Evolutionary conservation across 1,140 invertebrate genomes (phyloP), one percentile per base, ranked within the genome.

Genomic region (Drosophila busckii): DNA sequence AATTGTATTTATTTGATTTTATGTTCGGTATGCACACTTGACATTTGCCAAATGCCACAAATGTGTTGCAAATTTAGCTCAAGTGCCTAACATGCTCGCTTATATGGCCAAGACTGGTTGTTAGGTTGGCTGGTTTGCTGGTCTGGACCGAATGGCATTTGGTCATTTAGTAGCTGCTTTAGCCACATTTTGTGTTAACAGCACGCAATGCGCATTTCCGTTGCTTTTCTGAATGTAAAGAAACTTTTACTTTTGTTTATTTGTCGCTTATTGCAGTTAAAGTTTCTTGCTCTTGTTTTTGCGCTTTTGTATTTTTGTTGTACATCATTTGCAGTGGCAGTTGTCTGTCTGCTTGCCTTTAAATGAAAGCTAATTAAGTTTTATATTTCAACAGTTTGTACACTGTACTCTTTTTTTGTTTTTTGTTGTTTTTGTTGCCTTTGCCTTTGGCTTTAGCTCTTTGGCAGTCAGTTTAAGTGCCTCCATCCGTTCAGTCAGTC

Each of bases 321-420:
- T 16, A 22, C 34, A 25, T 31, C 50, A 29, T 55, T 22, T 48
- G 48, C 44, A 60, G 46, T 54, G 50, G 49, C 34, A 28, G 56
- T 26, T 69, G 63, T 44, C 46, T 71, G 56, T 50, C 8, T 68
- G 64, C 61, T 34, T 46, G 70, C 49, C 73, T 80, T 80, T 80
- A 80, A 80, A 80, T 80, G 73, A 80, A 80, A 80, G 73, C 73
- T 80, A 80, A 80, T 80, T 80, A 80, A 80, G 58, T 80, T 80
- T 80, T 76, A 70, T 75, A 55, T 73, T 76, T 76, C 29, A 54
- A 40, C 70, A 64, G 70, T 69, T 73, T 68, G 65, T 55, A 45
- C 67, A 29, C 29, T 35, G 40, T 20, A 44, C 56, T 59, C 44
- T 17, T 45, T 45, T 64, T 38, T 23, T 54, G 12, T 19, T 31